Evolutionary conservation across 2,888 invertebrate genomes (phyloP).

Genomic region (Oligia strigilis): DNA sequence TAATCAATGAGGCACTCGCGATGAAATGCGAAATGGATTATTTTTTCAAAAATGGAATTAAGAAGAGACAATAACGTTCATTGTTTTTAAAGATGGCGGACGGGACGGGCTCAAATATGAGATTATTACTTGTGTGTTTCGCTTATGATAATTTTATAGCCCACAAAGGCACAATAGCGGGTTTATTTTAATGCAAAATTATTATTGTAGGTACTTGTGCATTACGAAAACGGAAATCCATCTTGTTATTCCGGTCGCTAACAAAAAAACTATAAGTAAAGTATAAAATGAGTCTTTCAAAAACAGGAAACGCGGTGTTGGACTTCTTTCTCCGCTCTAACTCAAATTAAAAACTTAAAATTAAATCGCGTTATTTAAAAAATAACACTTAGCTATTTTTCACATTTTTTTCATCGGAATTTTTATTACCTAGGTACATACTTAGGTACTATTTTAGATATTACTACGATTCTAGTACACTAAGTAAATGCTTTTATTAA

Average conservation of each 20-base stretch:
- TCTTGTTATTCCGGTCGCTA: conserved; percentile 78
- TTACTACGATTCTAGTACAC: conserved; percentile 52
- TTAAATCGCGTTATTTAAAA: conserved; percentile 61
- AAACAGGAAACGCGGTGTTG: conserved; percentile 78
- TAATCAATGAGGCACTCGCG: conserved; percentile 86
- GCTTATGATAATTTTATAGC: conserved; percentile 87
- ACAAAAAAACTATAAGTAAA: conserved; percentile 68
- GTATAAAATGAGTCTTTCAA: conserved; percentile 67
- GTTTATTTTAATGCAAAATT: conserved; percentile 79
- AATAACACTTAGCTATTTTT: conserved; percentile 39
- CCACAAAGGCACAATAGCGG: conserved; percentile 80
- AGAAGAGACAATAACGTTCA: conserved; percentile 90
- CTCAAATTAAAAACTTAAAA: conserved; percentile 61
- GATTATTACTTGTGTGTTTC: conserved; percentile 85
- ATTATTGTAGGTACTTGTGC: conserved; percentile 65
- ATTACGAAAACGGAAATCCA: conserved; percentile 78
- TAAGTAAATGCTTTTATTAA: conserved; percentile 12
- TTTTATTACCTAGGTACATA: conserved; percentile 45
- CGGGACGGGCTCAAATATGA: conserved; percentile 84
- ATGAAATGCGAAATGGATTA: conserved; percentile 90
- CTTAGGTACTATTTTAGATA: conserved; percentile 28
- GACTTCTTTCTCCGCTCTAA: conserved; percentile 72
- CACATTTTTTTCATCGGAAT: conserved; percentile 40
- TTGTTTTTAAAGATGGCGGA: conserved; percentile 90
- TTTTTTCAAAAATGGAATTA: conserved; percentile 91